Conservation (phyloP, 2,888 invertebrate species). For the Augochlorella aurata region DNA sequence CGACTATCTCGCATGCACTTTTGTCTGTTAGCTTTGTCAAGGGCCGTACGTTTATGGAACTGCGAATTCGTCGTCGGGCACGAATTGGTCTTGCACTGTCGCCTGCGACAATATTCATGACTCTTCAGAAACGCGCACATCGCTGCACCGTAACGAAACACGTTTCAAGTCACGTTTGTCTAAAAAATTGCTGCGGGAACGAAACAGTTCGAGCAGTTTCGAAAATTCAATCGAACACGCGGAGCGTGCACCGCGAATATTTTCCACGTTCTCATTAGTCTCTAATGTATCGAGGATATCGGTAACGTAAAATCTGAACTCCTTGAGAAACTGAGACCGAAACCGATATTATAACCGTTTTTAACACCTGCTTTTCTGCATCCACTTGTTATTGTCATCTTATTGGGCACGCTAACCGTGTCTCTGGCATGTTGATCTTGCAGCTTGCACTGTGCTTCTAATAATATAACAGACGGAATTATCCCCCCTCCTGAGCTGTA, state of each 20-base stretch:
- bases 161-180: conserved; percentile 21
- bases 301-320: too few relatives aligned
- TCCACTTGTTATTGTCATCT: not conserved
- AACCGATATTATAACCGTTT: too few relatives aligned
- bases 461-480: conserved; percentile 30
- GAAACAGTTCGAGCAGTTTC: too few relatives aligned
- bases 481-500: conserved; percentile 22
- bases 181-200: not conserved
- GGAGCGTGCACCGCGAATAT: not conserved
- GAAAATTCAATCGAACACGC: not conserved
- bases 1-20: conserved; percentile 25
- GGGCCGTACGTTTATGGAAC: conserved; percentile 56
- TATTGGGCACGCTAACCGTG: not conserved
- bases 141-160: not conserved
- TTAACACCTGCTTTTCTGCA: not conserved
- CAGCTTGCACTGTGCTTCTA: conserved; percentile 3
- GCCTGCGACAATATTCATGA: conserved; percentile 35
- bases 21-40: conserved; percentile 43
- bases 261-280: not conserved
- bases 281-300: too few relatives aligned
- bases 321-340: too few relatives aligned
- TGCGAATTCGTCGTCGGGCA: conserved; percentile 56
- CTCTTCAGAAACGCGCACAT: conserved; percentile 7
- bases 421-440: conserved; percentile 16
- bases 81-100: conserved; percentile 47